Conservation (phyloP, 2,888 invertebrate genomes). For the Maniola hyperantus region DNA sequence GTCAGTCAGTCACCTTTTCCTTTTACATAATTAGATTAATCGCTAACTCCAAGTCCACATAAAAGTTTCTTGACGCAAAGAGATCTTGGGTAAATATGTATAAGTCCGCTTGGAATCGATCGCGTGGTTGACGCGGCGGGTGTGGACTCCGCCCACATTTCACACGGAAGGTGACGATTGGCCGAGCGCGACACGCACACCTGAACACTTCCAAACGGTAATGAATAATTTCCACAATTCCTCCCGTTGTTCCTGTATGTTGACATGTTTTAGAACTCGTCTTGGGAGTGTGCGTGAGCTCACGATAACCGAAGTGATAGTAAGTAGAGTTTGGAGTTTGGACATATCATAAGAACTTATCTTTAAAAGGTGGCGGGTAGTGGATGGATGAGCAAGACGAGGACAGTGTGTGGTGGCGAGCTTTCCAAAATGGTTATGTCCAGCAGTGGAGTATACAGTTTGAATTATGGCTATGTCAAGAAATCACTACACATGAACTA, state of each 20-base stretch:
- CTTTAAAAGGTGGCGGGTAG: too few relatives aligned
- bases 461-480: too few relatives aligned
- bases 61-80: background rate
- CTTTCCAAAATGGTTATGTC: too few relatives aligned
- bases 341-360: too few relatives aligned
- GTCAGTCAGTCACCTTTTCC: too few relatives aligned
- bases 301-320: background rate
- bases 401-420: too few relatives aligned
- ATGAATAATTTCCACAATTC: slow-evolving; percentile 29
- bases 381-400: too few relatives aligned
- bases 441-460: too few relatives aligned
- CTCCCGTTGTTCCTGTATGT: slow-evolving; percentile 7
- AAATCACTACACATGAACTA: too few relatives aligned
- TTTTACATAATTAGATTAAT: too few relatives aligned
- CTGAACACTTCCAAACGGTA: slow-evolving; percentile 30
- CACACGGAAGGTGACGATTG: slow-evolving; percentile 80
- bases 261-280: background rate
- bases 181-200: slow-evolving; percentile 54
- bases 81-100: slow-evolving; percentile 9
- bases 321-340: too few relatives aligned
- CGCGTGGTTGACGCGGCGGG: slow-evolving; percentile 55
- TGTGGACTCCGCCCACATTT: slow-evolving; percentile 76
- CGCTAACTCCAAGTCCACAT: background rate
- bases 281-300: background rate
- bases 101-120: slow-evolving; percentile 55